Percentiles rank a stretch among this genome's conserved stretches.
phyloP scores from a whole-genome alignment of 2,113 vertebrate genomes.

The Brachyhypopomus occidentalis region DNA sequence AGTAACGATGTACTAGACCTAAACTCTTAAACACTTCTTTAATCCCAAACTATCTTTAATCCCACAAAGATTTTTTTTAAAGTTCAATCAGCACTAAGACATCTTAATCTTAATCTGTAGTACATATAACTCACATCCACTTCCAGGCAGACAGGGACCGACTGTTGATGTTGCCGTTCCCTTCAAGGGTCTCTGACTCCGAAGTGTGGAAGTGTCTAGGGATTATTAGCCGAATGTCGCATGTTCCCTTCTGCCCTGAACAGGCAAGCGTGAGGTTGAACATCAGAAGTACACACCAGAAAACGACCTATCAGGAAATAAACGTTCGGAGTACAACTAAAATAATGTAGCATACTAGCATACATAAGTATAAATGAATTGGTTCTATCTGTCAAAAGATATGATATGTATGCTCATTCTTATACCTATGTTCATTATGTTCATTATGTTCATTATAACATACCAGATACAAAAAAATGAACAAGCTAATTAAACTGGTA shows the following conservation, averaged over 20 bases:
- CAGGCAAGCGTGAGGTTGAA: conserved; percentile 28
- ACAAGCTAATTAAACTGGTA: no score
- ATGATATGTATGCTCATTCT: no score
- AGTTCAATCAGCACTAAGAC: not conserved
- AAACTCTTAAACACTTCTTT: not conserved
- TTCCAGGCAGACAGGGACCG: conserved; percentile 71
- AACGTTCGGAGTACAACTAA: not conserved
- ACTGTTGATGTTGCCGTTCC: conserved; percentile 61
- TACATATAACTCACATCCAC: conserved; percentile 67
- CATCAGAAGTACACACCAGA: conserved; percentile 55
- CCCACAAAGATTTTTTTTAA: not conserved
- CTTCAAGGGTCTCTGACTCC: not conserved
- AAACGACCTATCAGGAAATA: conserved; percentile 53
- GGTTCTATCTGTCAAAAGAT: no score
- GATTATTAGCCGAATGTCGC: conserved; percentile 34
- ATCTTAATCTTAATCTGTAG: not conserved
- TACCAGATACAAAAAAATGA: no score
- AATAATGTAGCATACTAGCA: no score
- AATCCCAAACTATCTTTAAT: not conserved
- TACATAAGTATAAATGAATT: no score
- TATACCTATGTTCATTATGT: no score
- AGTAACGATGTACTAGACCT: not conserved
- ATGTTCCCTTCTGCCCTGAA: not conserved
- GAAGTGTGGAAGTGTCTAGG: not conserved
- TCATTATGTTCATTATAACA: no score